phyloP scores from a whole-genome alignment of 2,113 vertebrate genomes.

The Azemiops feae region DNA sequence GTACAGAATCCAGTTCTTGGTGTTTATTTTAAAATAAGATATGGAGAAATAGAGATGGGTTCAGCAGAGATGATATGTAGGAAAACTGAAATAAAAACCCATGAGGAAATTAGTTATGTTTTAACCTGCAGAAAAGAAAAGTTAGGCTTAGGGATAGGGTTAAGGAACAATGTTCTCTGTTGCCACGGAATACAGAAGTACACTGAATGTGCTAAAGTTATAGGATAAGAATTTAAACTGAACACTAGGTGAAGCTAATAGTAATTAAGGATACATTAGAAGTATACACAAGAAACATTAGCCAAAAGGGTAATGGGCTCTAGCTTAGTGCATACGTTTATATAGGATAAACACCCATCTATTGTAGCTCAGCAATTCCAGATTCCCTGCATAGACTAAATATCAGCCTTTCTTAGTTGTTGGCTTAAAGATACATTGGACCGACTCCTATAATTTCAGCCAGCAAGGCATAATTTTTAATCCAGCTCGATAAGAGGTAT shows the following conservation, averaged over 20 bases:
- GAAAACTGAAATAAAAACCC: background rate
- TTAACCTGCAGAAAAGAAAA: background rate
- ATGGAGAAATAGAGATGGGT: too few species aligned
- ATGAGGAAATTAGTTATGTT: background rate
- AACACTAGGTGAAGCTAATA: conserved; percentile 1
- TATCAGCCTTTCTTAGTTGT: background rate
- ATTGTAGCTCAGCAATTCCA: background rate
- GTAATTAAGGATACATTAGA: background rate
- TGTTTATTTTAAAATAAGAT: background rate
- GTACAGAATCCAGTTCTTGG: background rate
- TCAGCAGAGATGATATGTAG: background rate
- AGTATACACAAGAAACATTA: background rate
- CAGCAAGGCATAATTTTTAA: background rate
- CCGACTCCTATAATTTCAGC: background rate
- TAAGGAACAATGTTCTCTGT: background rate
- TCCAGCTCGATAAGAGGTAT: background rate
- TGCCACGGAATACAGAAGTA: background rate
- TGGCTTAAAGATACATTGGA: background rate
- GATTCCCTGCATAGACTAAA: background rate
- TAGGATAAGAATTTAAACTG: background rate
- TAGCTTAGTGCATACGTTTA: background rate
- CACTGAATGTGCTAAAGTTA: background rate
- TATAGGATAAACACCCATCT: background rate
- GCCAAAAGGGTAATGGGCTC: background rate
- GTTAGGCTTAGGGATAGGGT: background rate